Conservation (phyloP, 2,888 invertebrate species). For the Phengaris arion region DNA sequence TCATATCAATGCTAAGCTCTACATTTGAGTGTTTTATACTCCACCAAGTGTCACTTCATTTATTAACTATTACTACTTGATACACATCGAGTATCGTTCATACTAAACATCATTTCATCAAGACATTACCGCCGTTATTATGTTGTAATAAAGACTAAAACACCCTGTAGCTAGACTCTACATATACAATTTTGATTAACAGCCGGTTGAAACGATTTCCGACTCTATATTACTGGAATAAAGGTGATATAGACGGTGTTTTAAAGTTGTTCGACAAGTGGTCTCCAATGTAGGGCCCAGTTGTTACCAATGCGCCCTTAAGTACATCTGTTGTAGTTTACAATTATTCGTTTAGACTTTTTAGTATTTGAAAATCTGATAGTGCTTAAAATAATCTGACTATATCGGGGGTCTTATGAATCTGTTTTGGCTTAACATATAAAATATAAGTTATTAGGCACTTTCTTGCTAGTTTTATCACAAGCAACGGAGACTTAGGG, state of each 20-base stretch:
- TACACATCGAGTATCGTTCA: slow-evolving; percentile 7
- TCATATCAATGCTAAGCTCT: background rate
- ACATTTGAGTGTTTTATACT: background rate
- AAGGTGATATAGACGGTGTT: background rate
- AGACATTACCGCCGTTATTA: background rate
- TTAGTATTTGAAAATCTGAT: background rate
- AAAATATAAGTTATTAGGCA: too few relatives aligned
- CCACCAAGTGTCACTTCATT: slow-evolving; percentile 10
- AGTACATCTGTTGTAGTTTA: slow-evolving; percentile 18
- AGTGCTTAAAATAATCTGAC: too few relatives aligned
- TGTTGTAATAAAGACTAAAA: background rate
- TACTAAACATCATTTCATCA: background rate
- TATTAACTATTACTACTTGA: slow-evolving; percentile 24
- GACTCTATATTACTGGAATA: background rate
- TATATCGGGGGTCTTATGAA: too few relatives aligned
- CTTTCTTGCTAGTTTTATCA: too few relatives aligned
- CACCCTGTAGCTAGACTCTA: background rate
- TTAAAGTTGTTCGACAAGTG: background rate
- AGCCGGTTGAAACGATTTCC: background rate
- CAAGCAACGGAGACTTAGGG: too few relatives aligned
- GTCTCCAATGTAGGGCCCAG: slow-evolving; percentile 23
- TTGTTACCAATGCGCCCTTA: slow-evolving; percentile 21
- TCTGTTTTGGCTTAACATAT: too few relatives aligned
- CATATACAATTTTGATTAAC: background rate
- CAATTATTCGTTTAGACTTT: slow-evolving; percentile 5